phyloP scores from a whole-genome alignment of 2,113 vertebrate genomes.

The Sylvietta virens region DNA sequence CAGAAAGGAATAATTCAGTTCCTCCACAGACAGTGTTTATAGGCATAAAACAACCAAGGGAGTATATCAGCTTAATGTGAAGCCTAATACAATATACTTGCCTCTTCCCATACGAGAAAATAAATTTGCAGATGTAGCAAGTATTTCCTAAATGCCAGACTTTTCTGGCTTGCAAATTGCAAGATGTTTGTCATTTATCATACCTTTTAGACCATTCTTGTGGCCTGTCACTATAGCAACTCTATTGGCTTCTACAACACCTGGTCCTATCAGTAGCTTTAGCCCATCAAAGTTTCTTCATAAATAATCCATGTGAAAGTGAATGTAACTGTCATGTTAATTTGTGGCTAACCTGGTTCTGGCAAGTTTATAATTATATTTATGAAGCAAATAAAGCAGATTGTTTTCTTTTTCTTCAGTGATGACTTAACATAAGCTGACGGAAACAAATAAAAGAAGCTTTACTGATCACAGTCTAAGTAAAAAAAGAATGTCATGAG shows the following conservation, averaged over 20 bases:
- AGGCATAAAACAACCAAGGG: background rate
- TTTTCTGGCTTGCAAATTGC: background rate
- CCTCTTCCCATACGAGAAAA: background rate
- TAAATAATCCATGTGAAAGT: slow-evolving; percentile 64
- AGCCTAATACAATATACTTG: background rate
- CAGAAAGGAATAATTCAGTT: background rate
- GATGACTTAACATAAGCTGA: slow-evolving; percentile 19
- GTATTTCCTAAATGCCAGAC: slow-evolving; percentile 39
- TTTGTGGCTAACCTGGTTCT: slow-evolving; percentile 62
- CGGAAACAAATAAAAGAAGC: slow-evolving; percentile 57
- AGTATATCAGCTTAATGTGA: background rate
- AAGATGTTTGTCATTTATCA: slow-evolving; percentile 29
- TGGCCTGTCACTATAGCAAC: slow-evolving; percentile 62
- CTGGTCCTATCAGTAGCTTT: slow-evolving; percentile 28
- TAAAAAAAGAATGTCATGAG: background rate
- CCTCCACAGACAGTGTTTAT: background rate
- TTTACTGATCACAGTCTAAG: background rate
- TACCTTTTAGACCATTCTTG: slow-evolving; percentile 35
- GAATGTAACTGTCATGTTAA: slow-evolving; percentile 62
- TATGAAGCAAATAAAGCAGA: slow-evolving; percentile 66
- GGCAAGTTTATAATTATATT: slow-evolving; percentile 60
- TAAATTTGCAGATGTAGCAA: slow-evolving; percentile 7
- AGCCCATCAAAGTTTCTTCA: slow-evolving; percentile 37
- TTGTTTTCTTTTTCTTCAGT: slow-evolving; percentile 55
- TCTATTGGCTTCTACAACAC: slow-evolving; percentile 25